Percentiles rank a stretch among this genome's conserved stretches.
Conservation (phyloP, 2,797 vertebrate genomes). For the Amazona finschi region DNA sequence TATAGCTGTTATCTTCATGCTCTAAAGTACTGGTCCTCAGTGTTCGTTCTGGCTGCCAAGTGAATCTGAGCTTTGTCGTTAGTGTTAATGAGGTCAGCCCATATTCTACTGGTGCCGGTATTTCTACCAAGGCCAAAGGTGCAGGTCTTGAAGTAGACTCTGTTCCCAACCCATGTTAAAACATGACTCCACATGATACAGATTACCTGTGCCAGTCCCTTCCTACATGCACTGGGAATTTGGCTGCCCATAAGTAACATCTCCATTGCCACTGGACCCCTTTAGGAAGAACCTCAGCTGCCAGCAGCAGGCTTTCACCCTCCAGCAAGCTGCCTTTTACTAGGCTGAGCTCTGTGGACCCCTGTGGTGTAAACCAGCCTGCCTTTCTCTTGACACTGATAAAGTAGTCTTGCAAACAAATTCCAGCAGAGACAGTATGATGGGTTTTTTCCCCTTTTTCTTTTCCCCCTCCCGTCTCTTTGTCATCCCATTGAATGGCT, state of each 20-base stretch:
- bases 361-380: neutral
- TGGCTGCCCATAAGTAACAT: neutral
- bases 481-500: neutral
- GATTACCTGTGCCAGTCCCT: neutral
- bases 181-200: fast-evolving
- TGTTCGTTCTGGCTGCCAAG: neutral
- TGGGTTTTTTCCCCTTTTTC: neutral
- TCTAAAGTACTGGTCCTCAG: conserved; percentile 17
- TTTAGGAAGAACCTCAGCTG: neutral
- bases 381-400: neutral
- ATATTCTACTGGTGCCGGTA: neutral
- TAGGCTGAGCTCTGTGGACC: neutral
- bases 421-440: neutral
- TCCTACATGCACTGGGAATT: neutral
- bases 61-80: neutral
- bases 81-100: neutral
- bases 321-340: neutral
- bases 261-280: neutral
- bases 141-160: neutral
- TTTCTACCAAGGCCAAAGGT: neutral
- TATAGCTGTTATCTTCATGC: neutral
- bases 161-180: neutral
- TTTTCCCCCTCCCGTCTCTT: neutral
- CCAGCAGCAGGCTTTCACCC: neutral
- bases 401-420: neutral